Base-by-base conservation (phyloP, 1,140 invertebrate species). In the Hydropsyche tenuis region DNA sequence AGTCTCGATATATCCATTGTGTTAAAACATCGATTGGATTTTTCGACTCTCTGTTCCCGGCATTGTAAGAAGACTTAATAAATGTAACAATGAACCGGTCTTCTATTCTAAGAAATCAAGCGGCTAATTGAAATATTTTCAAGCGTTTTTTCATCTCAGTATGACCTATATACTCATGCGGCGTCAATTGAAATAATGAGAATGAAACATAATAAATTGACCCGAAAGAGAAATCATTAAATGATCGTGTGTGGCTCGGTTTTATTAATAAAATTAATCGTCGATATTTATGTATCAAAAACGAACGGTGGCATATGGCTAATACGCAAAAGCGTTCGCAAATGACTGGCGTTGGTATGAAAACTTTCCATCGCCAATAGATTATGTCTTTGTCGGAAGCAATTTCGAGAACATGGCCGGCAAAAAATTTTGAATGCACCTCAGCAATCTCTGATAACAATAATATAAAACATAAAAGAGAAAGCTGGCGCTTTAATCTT, bases 81-180 rank as follows among this genome's bases (percentile, higher is more conserved):
- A 60, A 23, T 25, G 56, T 60, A 60, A 60, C 56, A 60, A 60
- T 60, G 56, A 60, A 60, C 56, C 56, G 56, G 56, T 60, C 56
- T 27, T 60, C 2, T 27, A 25, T 60, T 25, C 56, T 27, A 14
- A 25, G 20, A 60, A 60, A 60, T 60, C 22, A 60, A 60, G 18
- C 23, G 56, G 22, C 56, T 60, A 60, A 60, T 60, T 60, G 56
- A 60, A 60, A 60, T 60, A 60, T 25, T 60, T 60, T 60, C 18
- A 25, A 60, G 56, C 30, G 25, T 25, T 60, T 20, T 60, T 60
- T 60, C 23, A 20, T 60, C 4, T 25, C 23, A 22, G 22, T 27
- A n/a, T 23, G 56, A 25, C 20, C 20, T 27, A 60, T 60, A 60
- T 60, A 60, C 3, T 14, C 56, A 14, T 14, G 14, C 3, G 14